phyloP scores from a whole-genome alignment of 2,113 vertebrate species.

The Oenanthe melanoleuca region DNA sequence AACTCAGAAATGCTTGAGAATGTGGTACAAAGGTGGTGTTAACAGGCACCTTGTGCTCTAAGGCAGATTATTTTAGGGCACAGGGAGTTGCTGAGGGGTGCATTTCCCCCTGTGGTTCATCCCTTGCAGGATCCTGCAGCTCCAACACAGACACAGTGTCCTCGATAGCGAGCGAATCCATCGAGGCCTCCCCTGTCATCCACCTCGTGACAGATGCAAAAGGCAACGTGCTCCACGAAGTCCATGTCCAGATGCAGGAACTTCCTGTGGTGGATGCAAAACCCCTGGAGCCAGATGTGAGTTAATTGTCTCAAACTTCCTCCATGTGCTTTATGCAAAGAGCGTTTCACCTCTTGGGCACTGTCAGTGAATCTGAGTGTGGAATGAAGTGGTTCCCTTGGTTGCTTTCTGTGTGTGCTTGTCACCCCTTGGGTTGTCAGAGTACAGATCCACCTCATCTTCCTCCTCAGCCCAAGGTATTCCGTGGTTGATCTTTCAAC shows the following conservation, averaged over 20 bases:
- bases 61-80: background rate
- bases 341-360: background rate
- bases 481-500: background rate
- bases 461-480: background rate
- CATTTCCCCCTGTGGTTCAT: background rate
- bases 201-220: slow-evolving; percentile 86
- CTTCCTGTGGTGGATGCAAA: slow-evolving; percentile 71
- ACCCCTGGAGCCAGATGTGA: slow-evolving; percentile 66
- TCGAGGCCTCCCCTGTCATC: slow-evolving; percentile 80
- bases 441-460: background rate
- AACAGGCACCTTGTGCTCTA: background rate
- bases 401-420: background rate
- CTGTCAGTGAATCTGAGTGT: background rate
- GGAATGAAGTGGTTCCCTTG: background rate
- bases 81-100: background rate
- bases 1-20: background rate
- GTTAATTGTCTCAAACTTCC: background rate
- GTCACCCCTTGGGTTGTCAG: background rate
- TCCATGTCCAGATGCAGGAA: slow-evolving; percentile 91
- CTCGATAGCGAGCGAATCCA: slow-evolving; percentile 48
- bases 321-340: fast-evolving
- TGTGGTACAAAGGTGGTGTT: background rate
- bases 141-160: slow-evolving; percentile 39
- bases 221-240: slow-evolving; percentile 88
- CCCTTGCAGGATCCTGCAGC: slow-evolving; percentile 3